Conservation (phyloP, 1,140 invertebrate genomes). For the Thrips palmi region DNA sequence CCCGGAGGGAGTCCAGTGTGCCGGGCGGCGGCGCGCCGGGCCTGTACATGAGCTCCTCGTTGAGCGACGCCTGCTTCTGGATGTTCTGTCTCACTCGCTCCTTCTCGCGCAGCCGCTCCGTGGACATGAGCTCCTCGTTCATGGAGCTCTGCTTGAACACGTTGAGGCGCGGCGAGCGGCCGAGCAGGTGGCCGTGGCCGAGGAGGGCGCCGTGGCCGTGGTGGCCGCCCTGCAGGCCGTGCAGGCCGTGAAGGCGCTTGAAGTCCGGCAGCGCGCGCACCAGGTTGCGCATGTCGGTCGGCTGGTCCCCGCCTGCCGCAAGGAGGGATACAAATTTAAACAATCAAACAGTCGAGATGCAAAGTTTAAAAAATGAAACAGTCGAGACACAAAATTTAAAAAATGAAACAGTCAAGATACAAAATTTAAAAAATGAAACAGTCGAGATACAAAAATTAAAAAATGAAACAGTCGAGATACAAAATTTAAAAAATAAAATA, state of each 20-base stretch:
- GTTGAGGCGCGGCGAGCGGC: constrained; percentile 13
- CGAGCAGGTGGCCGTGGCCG: constrained; percentile 3
- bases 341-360: no score
- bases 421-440: no score
- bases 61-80: constrained; percentile 71
- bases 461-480: no score
- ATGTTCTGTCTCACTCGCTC: constrained; percentile 68
- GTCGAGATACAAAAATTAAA: no score
- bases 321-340: no score
- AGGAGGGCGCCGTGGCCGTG: constrained; percentile 7
- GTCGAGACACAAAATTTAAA: no score
- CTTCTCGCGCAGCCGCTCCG: constrained; percentile 61
- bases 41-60: constrained; percentile 67
- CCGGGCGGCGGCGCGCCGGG: constrained; percentile 24
- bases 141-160: constrained; percentile 72
- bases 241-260: no score
- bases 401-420: no score
- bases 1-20: constrained; percentile 49
- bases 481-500: no score
- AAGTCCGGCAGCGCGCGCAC: constrained; percentile 38
- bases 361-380: no score
- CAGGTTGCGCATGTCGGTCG: constrained; percentile 40
- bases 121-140: constrained; percentile 75
- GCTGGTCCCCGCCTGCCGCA: constrained; percentile 34
- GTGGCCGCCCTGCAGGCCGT: no score